Evolutionary conservation across 2,888 invertebrate species (phyloP).

Genomic region (Caradrina clavipalpis): DNA sequence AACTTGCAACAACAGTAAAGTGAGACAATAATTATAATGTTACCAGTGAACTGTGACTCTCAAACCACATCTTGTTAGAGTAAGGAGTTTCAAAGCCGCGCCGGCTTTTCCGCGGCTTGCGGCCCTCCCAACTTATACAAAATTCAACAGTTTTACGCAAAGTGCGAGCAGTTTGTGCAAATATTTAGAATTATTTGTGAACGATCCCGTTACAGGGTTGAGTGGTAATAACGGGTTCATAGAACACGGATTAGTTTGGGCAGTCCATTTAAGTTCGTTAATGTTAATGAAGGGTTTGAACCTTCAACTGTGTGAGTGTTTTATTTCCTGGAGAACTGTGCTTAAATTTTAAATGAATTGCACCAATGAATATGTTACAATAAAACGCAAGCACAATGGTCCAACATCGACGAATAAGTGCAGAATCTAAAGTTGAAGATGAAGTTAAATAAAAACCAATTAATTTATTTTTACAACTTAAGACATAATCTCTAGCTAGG

Average conservation of each 20-base stretch:
- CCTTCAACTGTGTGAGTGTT: too few relatives aligned
- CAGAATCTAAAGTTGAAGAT: too few relatives aligned
- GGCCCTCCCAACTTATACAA: constrained; percentile 45
- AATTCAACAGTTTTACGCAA: constrained; percentile 57
- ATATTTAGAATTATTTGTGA: constrained; percentile 49
- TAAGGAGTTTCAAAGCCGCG: constrained; percentile 34
- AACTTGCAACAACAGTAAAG: constrained; percentile 3
- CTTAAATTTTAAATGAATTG: too few relatives aligned
- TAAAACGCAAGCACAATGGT: too few relatives aligned
- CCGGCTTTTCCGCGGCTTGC: constrained; percentile 33
- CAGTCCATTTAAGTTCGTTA: not conserved
- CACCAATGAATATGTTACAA: too few relatives aligned
- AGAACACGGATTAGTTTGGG: constrained; percentile 9
- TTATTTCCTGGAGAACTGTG: too few relatives aligned
- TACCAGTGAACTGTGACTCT: constrained; percentile 33
- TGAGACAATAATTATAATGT: constrained; percentile 48
- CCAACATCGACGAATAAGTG: too few relatives aligned
- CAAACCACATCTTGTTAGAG: constrained; percentile 45
- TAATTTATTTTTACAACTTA: too few relatives aligned
- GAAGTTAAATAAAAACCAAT: too few relatives aligned
- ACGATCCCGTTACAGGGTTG: constrained; percentile 20
- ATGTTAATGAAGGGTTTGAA: not conserved
- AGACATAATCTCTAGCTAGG: too few relatives aligned
- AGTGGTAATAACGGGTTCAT: constrained; percentile 17
- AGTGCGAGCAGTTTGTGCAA: constrained; percentile 38